phyloP scores from a whole-genome alignment of 2,113 vertebrate species.

The Macroglossus sobrinus region DNA sequence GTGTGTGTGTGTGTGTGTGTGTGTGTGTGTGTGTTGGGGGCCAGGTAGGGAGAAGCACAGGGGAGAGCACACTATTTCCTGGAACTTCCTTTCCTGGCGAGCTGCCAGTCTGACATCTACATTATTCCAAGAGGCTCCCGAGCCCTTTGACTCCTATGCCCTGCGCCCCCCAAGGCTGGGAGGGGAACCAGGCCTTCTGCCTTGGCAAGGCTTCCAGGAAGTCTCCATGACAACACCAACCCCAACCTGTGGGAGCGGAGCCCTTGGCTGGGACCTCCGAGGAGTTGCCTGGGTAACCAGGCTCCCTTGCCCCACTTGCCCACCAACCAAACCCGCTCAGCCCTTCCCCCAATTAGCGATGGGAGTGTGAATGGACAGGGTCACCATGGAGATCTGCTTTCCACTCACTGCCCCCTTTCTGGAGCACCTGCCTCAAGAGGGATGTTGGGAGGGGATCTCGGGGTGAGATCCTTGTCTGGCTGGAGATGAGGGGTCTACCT shows the following conservation, averaged over 20 bases:
- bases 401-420: background rate
- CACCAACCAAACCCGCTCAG: constrained; percentile 48
- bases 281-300: constrained; percentile 74
- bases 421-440: background rate
- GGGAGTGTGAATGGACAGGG: background rate
- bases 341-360: background rate
- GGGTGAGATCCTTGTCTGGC: background rate
- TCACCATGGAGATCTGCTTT: constrained; percentile 55
- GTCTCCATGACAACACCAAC: constrained; percentile 72
- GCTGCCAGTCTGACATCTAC: background rate
- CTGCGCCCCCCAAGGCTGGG: background rate
- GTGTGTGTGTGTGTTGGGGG: background rate
- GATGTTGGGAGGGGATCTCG: background rate
- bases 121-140: background rate
- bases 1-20: background rate
- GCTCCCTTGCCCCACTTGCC: constrained; percentile 66
- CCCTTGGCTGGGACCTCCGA: constrained; percentile 46
- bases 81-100: constrained; percentile 16
- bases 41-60: background rate
- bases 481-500: background rate
- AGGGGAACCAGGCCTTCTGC: background rate
- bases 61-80: background rate
- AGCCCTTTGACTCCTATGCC: background rate
- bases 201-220: background rate
- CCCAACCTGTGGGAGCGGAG: constrained; percentile 25